phyloP scores from a whole-genome alignment of 2,113 vertebrate species.

The Aix galericulata region DNA sequence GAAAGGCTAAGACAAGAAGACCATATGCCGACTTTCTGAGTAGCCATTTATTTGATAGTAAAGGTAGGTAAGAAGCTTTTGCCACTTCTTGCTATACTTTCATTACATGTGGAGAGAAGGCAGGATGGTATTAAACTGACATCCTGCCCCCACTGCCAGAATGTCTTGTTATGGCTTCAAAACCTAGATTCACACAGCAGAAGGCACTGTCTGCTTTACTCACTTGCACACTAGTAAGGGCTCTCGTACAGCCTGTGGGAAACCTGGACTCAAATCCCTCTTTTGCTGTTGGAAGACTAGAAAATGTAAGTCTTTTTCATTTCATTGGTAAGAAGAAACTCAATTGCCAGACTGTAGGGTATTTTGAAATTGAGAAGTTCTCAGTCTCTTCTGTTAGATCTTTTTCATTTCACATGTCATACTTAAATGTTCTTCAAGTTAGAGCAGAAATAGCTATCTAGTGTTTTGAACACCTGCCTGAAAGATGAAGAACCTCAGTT shows the following conservation, averaged over 20 bases:
- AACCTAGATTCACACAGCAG: slow-evolving; percentile 70
- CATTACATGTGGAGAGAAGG: slow-evolving; percentile 35
- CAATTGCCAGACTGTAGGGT: slow-evolving; percentile 67
- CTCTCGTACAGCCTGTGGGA: slow-evolving; percentile 63
- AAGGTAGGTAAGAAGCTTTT: slow-evolving; percentile 66
- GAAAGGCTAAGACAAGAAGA: slow-evolving; percentile 18
- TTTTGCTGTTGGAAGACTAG: slow-evolving; percentile 54
- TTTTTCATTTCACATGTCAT: slow-evolving; percentile 58
- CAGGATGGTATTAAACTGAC: slow-evolving; percentile 51
- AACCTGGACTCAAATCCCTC: slow-evolving; percentile 63
- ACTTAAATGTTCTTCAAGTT: slow-evolving; percentile 47
- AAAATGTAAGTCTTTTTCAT: slow-evolving; percentile 49
- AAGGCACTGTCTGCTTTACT: slow-evolving; percentile 72
- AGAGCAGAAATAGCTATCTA: slow-evolving; percentile 48
- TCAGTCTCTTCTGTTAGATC: slow-evolving; percentile 60
- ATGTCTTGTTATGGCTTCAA: slow-evolving; percentile 67
- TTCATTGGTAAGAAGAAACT: slow-evolving; percentile 45
- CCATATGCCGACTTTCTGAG: slow-evolving; percentile 58
- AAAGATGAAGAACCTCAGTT: background rate
- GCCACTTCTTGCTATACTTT: slow-evolving; percentile 29
- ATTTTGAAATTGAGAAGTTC: slow-evolving; percentile 68
- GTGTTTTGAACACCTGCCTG: slow-evolving; percentile 29
- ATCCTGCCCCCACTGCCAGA: slow-evolving; percentile 69
- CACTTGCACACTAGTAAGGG: slow-evolving; percentile 54
- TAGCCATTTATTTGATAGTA: background rate